A percentile compares a stretch with the other conserved stretches of the same genome.
Conservation (phyloP, 2,797 vertebrate species). For the Cephalopachus bancanus region DNA sequence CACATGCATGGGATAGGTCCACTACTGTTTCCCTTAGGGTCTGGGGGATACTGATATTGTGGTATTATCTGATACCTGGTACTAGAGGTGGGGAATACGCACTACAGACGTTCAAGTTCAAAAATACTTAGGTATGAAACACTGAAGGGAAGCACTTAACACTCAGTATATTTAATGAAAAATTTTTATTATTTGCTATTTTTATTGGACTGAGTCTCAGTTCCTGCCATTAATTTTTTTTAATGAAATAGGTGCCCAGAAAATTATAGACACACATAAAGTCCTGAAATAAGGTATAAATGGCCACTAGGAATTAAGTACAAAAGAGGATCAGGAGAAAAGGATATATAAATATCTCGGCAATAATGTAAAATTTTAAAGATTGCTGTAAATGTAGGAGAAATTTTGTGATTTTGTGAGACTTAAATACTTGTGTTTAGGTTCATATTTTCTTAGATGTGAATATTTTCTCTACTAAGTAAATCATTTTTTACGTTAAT, state of each 20-base stretch:
- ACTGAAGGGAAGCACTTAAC: neutral
- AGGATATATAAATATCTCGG: neutral
- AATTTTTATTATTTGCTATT: constrained; percentile 1
- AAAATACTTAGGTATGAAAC: neutral
- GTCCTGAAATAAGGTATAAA: constrained; percentile 8
- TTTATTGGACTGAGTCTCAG: neutral
- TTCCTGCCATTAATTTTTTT: neutral
- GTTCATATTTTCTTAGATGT: neutral
- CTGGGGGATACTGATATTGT: neutral
- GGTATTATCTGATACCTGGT: neutral
- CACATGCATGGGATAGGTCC: neutral
- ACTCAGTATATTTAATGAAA: neutral
- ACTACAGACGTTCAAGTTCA: neutral
- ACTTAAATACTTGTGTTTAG: neutral
- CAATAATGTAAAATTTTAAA: neutral
- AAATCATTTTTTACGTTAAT: constrained; percentile 7
- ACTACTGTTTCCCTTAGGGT: neutral
- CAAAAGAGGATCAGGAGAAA: neutral
- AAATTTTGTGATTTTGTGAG: constrained; percentile 21
- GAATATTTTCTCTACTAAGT: constrained; percentile 17
- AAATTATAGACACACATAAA: neutral
- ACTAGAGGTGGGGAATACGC: neutral
- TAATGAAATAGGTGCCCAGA: neutral
- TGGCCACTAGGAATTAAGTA: neutral
- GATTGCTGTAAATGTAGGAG: neutral